Percentiles rank a stretch among this genome's conserved stretches.
Evolutionary conservation across 2,888 invertebrate genomes (phyloP).

Genomic region (Lasioglossum marginatum): DNA sequence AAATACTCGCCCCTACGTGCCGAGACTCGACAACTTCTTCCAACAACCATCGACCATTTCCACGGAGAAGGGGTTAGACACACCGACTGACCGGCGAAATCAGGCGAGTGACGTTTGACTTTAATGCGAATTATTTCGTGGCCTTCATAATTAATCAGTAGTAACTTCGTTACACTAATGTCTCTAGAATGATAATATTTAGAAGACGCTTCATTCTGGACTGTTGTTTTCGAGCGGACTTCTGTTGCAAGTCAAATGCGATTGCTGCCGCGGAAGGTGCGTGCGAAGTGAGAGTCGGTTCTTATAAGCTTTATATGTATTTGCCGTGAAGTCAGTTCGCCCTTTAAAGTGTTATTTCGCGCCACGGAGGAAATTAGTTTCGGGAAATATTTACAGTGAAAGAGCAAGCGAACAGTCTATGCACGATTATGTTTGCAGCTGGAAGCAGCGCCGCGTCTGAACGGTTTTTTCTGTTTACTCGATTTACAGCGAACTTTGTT

Average conservation of each 20-base stretch:
- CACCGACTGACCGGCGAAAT: neutral
- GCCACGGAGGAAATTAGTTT: conserved; percentile 28
- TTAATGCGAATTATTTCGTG: neutral
- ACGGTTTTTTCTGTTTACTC: neutral
- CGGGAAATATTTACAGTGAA: conserved; percentile 17
- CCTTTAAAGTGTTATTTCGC: conserved; percentile 14
- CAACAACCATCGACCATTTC: conserved; percentile 6
- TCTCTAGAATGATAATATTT: neutral
- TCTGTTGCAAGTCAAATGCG: conserved; percentile 25
- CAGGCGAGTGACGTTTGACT: neutral
- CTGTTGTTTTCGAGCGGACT: neutral
- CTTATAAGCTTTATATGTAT: conserved; percentile 31
- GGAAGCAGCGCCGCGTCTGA: neutral
- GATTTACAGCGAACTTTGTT: neutral
- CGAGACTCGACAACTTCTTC: conserved; percentile 71
- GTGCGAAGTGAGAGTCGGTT: neutral
- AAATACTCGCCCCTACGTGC: conserved; percentile 76
- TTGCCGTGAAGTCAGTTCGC: conserved; percentile 20
- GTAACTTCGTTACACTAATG: neutral
- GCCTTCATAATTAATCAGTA: neutral
- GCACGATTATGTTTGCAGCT: conserved; percentile 6
- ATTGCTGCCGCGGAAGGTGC: neutral
- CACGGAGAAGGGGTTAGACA: neutral
- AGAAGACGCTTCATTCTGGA: neutral
- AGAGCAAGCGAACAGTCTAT: conserved; percentile 2